Base-by-base conservation (phyloP, 2,113 vertebrate genomes). In the Zosterops lateralis region DNA sequence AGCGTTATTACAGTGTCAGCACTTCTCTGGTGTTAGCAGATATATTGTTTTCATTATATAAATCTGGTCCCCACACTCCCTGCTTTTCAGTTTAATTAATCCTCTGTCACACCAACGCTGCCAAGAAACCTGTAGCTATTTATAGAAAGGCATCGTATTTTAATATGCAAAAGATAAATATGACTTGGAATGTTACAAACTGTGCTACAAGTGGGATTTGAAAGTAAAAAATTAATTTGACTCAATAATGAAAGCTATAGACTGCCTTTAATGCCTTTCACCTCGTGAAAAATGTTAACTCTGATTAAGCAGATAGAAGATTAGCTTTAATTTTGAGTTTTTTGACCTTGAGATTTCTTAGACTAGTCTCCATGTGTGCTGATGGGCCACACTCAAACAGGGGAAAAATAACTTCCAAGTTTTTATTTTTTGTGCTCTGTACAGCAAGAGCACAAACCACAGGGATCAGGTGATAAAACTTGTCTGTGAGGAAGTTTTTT, bases 1-100 rank as follows among this genome's bases (percentile, higher is more conserved):
- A 3, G 82, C 31, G 8, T 91, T 97, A 95, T 96, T 96, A 92
- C 75, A 17, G 78, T 86, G 84, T 96, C 94, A 91, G 94, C 93
- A 89, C 61, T 94, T 97, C 95, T 91, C 74, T 2, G 17, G 71
- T 48, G 64, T 74, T 94, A 95, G 84, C 89, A 95, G 94, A 96
- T 97, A 95, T 90, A 95, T 95, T 95, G 82, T 95, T 97, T 97
- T 97, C 96, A 96, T 96, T 97, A 94, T 71, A 92, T 95, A 94
- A 95, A 96, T 91, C 93, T 92, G 61, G 75, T 95, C 75, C 89
- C 79, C 60, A 31, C 31, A 60, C 75, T 87, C 64, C 86, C 75
- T 67, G 87, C 91, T 92, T 90, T 95, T 90, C 82, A 88, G 75
- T 95, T 97, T 96, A 95, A 94, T 97, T 97, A 97, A 95, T 95